phyloP scores from a whole-genome alignment of 2,113 vertebrate genomes.

The Loxodonta africana region DNA sequence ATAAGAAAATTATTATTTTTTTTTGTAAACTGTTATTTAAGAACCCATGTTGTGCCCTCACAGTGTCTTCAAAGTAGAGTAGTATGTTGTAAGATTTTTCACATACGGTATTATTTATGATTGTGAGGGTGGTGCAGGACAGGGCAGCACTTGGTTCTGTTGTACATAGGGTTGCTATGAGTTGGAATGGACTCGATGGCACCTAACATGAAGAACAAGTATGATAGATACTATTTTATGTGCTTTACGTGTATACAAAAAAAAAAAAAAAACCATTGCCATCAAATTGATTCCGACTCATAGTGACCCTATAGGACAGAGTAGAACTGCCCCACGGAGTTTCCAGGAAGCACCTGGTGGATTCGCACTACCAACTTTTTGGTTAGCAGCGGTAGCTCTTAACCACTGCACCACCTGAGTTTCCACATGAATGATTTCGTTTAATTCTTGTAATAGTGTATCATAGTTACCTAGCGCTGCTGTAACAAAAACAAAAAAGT shows the following conservation, averaged over 20 bases:
- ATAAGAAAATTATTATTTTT: constrained; percentile 73
- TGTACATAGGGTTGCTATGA: background rate
- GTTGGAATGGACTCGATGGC: too few species aligned
- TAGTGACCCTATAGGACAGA: too few species aligned
- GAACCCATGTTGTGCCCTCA: background rate
- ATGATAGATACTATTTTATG: background rate
- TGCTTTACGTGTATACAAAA: background rate
- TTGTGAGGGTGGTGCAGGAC: background rate
- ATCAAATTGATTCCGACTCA: too few species aligned
- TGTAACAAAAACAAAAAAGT: too few species aligned
- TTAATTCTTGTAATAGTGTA: background rate
- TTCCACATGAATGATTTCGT: background rate
- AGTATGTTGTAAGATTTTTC: background rate
- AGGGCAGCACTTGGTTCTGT: background rate
- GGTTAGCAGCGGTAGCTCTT: too few species aligned
- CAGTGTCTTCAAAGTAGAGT: background rate
- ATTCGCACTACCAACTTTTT: too few species aligned
- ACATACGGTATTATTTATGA: background rate
- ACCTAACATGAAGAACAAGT: too few species aligned
- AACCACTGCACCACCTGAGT: too few species aligned
- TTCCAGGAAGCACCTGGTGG: too few species aligned
- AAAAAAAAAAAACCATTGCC: too few species aligned
- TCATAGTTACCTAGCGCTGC: too few species aligned
- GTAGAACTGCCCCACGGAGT: too few species aligned
- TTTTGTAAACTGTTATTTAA: constrained; percentile 55